These are phyloP conservation scores for Polylopha cassiicola DNA, from an alignment of 2,888 invertebrate species.

Conservation along the genomic window DNA sequence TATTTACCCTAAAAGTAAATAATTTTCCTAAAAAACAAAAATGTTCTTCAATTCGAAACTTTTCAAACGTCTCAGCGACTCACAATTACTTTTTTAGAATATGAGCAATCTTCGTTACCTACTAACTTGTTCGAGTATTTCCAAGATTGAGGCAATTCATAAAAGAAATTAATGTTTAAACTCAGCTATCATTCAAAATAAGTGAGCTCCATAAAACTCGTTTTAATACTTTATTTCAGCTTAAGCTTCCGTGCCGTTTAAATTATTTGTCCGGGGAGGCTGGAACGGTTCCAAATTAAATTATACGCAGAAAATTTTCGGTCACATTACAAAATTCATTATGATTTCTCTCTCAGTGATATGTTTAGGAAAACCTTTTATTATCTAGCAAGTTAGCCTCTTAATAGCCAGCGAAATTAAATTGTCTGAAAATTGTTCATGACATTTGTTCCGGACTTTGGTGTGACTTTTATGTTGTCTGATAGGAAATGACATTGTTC, in stretches of 20 bases:
- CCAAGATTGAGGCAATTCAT: conserved; percentile 45
- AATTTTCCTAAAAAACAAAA: no score
- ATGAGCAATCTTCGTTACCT: conserved; percentile 14
- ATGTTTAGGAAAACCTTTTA: conserved; percentile 39
- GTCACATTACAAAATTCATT: conserved; percentile 60
- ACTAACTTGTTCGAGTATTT: no score
- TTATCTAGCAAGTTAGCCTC: conserved; percentile 39
- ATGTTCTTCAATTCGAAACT: no score
- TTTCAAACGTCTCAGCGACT: no score
- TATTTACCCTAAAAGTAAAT: no score
- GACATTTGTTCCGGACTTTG: conserved; percentile 31
- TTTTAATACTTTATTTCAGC: conserved; percentile 71
- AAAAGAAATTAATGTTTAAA: conserved; percentile 58
- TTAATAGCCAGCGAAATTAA: conserved; percentile 31
- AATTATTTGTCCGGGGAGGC: conserved; percentile 68
- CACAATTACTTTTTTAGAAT: no score
- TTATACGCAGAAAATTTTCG: conserved; percentile 64
- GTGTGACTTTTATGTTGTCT: no score
- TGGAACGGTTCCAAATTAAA: conserved; percentile 73
- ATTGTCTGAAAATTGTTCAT: conserved; percentile 27
- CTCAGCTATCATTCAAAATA: conserved; percentile 65
- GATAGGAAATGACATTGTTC: no score
- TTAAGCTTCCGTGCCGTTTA: conserved; percentile 70
- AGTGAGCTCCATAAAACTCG: conserved; percentile 63
- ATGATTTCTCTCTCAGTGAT: conserved; percentile 48